phyloP scores from a whole-genome alignment of 2,113 vertebrate genomes.

The Siniperca knerii region DNA sequence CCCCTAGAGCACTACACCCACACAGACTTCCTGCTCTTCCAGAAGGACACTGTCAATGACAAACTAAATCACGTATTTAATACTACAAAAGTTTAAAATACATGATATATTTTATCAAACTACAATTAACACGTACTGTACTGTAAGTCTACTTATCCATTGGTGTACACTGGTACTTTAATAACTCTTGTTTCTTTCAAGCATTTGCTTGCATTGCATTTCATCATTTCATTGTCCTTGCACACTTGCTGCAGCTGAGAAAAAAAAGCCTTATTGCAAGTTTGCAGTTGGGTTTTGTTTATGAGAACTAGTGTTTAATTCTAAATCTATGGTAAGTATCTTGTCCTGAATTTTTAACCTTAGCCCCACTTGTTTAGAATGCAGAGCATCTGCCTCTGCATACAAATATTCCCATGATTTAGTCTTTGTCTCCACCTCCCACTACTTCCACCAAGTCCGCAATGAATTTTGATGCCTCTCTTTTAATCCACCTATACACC shows the following conservation, averaged over 20 bases:
- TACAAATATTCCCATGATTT: conserved; percentile 54
- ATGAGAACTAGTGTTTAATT: conserved; percentile 22
- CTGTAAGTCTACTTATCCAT: background rate
- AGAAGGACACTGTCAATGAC: conserved; percentile 56
- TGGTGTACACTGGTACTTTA: background rate
- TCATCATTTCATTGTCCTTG: conserved; percentile 7
- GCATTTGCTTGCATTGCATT: conserved; percentile 29
- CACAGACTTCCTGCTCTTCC: conserved; percentile 12
- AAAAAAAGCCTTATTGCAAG: conserved; percentile 1
- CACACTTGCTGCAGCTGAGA: conserved; percentile 1
- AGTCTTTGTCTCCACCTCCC: conserved; percentile 49
- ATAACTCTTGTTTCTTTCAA: background rate
- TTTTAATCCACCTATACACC: conserved; percentile 55
- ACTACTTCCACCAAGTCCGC: conserved; percentile 41
- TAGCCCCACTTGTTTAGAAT: conserved; percentile 56
- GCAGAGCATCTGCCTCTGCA: conserved; percentile 60
- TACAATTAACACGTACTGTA: background rate
- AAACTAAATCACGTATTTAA: conserved; percentile 4
- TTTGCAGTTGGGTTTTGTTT: conserved; percentile 21
- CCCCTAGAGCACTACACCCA: conserved; percentile 36
- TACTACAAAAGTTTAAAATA: background rate
- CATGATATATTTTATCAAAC: background rate
- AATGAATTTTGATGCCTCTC: conserved; percentile 39
- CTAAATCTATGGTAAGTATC: conserved; percentile 26
- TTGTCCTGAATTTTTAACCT: conserved; percentile 59